Percentiles rank a stretch among this genome's conserved stretches.
These are phyloP conservation scores for Momotus momota DNA, from an alignment of 2,797 vertebrate species.

Conservation along the genomic window DNA sequence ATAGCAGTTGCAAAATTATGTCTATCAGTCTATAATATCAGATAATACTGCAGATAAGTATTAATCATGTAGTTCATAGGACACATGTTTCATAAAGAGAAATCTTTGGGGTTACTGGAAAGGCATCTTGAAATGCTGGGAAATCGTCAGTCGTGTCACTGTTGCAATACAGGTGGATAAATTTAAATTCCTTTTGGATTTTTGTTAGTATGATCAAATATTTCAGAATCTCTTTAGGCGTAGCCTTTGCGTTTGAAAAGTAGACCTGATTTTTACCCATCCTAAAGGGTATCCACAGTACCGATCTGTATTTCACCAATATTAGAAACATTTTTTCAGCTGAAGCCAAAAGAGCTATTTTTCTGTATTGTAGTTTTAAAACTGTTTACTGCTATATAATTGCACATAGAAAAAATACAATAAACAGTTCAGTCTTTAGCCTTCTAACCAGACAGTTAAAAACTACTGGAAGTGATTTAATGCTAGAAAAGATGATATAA, in stretches of 20 bases:
- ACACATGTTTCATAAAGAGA: background rate
- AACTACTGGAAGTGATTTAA: background rate
- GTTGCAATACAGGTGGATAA: background rate
- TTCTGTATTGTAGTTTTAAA: background rate
- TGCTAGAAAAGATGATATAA: background rate
- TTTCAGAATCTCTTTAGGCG: background rate
- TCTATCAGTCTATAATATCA: background rate
- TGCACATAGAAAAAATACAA: background rate
- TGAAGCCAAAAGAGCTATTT: background rate
- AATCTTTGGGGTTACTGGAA: background rate
- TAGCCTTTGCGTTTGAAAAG: background rate
- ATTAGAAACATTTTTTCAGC: background rate
- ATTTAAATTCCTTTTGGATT: background rate
- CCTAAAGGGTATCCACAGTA: background rate
- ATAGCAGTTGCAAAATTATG: background rate
- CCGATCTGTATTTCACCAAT: background rate
- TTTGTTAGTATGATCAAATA: background rate
- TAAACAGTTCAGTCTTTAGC: background rate
- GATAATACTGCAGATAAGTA: background rate
- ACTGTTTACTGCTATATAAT: background rate
- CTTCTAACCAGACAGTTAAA: background rate
- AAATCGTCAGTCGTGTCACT: background rate
- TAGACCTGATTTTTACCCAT: background rate
- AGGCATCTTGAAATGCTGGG: background rate
- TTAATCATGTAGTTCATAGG: background rate